phyloP scores from a whole-genome alignment of 2,797 vertebrate species.

The Dendrocincla tyrannina region DNA sequence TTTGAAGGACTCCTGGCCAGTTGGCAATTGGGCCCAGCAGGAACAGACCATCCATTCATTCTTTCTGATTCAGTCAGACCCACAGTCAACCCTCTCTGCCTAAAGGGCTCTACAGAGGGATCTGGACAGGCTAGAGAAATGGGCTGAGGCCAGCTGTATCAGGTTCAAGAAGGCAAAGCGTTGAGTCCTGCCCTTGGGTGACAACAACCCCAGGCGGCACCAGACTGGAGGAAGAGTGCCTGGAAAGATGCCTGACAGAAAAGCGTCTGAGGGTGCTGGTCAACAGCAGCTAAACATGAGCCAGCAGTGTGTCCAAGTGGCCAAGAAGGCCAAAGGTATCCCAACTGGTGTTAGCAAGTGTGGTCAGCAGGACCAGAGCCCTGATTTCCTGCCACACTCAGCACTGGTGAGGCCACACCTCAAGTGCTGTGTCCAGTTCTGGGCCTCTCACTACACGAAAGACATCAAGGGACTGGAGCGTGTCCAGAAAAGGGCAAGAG shows the following conservation, averaged over 20 bases:
- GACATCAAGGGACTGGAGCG: accelerated
- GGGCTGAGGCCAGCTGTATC: neutral
- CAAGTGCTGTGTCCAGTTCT: accelerated
- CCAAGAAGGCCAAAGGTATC: neutral
- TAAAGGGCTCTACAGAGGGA: neutral
- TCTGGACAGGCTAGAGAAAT: neutral
- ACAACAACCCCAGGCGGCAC: neutral
- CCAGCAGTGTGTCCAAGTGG: accelerated
- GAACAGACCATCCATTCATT: neutral
- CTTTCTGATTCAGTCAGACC: neutral
- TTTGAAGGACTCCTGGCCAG: neutral
- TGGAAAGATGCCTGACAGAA: neutral
- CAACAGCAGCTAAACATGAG: neutral
- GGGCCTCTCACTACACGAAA: neutral
- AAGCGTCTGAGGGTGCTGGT: neutral
- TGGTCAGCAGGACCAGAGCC: neutral
- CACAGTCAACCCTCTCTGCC: neutral
- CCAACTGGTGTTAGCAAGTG: accelerated
- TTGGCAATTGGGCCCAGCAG: neutral
- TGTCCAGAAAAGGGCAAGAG: neutral
- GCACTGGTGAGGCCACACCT: accelerated
- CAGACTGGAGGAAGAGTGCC: neutral
- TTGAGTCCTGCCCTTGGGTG: neutral
- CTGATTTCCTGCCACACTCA: accelerated
- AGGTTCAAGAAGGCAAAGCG: neutral